Conservation (phyloP, 1,140 invertebrate species). For the Scaptomyza graminum region DNA sequence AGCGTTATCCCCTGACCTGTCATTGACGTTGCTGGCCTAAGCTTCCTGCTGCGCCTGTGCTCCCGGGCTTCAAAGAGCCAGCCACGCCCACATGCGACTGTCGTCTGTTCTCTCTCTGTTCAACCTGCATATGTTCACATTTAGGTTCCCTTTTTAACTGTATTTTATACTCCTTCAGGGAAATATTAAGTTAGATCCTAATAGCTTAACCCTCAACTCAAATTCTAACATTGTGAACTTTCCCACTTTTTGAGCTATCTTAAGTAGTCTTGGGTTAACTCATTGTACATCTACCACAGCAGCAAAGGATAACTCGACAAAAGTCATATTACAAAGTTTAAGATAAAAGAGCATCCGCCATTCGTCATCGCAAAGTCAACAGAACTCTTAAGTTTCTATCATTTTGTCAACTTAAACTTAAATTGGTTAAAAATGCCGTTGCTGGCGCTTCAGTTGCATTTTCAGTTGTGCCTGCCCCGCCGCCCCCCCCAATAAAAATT, state of each 20-base stretch:
- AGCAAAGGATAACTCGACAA: too few species aligned
- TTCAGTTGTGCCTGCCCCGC: too few species aligned
- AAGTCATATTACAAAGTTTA: too few species aligned
- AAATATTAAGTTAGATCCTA: too few species aligned
- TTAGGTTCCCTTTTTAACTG: constrained; percentile 22
- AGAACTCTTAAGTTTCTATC: constrained; percentile 15
- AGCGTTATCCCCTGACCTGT: constrained; percentile 67
- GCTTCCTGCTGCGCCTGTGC: constrained; percentile 56
- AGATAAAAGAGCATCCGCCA: too few species aligned
- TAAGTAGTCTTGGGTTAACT: too few species aligned
- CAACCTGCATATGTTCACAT: too few species aligned
- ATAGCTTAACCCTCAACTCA: too few species aligned
- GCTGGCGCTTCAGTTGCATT: constrained; percentile 17
- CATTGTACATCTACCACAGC: too few species aligned
- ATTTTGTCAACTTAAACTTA: background rate
- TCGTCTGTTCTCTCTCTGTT: too few species aligned
- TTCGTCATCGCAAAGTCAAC: background rate
- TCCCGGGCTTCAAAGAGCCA: background rate
- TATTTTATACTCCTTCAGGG: constrained; percentile 31
- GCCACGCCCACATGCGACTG: constrained; percentile 10
- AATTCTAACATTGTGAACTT: too few species aligned
- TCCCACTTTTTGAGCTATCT: too few species aligned
- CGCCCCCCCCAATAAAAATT: constrained; percentile 21
- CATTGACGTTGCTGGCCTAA: constrained; percentile 36
- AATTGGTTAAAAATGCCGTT: constrained; percentile 20